A percentile compares a stretch with the other conserved stretches of the same genome.
Evolutionary conservation across 37 sponge, comb jelly and placozoan species (phyloP).

Genomic region (Cladorhizidae sp.): DNA sequence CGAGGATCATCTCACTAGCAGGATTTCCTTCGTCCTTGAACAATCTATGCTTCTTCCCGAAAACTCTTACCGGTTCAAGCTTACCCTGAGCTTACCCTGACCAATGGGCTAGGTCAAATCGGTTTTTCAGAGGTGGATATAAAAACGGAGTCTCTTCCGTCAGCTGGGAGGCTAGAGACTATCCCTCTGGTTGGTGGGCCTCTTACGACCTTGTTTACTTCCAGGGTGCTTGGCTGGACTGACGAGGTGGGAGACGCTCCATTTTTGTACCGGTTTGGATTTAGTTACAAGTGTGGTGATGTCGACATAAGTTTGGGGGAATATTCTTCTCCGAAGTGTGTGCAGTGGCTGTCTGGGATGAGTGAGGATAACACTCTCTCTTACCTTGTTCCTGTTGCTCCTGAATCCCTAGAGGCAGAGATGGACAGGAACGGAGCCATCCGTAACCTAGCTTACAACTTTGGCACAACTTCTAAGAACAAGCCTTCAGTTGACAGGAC

Average conservation of each 20-base stretch:
- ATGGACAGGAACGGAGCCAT: not conserved
- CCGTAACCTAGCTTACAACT: not conserved
- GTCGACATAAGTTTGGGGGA: not conserved
- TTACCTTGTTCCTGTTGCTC: slow-evolving; percentile 1
- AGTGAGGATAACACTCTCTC: not conserved
- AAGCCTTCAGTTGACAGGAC: too few species aligned
- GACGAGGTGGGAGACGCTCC: slow-evolving; percentile 42
- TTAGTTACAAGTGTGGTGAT: not conserved
- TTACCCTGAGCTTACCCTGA: too few species aligned
- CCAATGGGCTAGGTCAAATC: not conserved
- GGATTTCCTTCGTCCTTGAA: slow-evolving; percentile 9
- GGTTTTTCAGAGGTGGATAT: slow-evolving; percentile 30
- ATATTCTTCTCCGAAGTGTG: not conserved
- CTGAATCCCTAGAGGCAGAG: not conserved
- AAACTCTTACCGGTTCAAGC: slow-evolving; percentile 33
- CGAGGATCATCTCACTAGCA: not conserved
- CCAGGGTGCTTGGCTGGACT: slow-evolving; percentile 39
- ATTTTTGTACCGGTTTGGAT: slow-evolving; percentile 59
- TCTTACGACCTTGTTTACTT: slow-evolving; percentile 13
- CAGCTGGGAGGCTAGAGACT: slow-evolving; percentile 23
- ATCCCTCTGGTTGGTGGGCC: slow-evolving; percentile 7
- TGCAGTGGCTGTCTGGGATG: slow-evolving; percentile 25
- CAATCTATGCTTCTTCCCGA: slow-evolving; percentile 9
- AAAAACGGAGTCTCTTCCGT: slow-evolving; percentile 6
- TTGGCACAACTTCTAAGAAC: slow-evolving; percentile 1